phyloP scores from a whole-genome alignment of 2,888 invertebrate species.

The Epinotia nisella region DNA sequence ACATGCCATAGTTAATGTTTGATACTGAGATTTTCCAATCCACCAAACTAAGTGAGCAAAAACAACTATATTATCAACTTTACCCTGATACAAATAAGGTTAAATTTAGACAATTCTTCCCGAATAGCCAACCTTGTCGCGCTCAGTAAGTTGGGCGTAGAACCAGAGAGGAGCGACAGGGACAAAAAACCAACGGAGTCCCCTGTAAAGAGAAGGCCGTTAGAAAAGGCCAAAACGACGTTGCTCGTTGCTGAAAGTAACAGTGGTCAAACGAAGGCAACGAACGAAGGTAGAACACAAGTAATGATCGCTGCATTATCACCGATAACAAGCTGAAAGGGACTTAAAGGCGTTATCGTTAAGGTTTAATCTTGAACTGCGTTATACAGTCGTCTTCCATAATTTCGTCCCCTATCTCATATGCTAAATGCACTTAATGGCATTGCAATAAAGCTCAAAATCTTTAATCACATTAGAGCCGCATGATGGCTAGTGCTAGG shows the following conservation, averaged over 20 bases:
- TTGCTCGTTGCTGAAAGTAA: slow-evolving; percentile 80
- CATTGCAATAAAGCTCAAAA: neutral
- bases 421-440: neutral
- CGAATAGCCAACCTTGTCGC: slow-evolving; percentile 81
- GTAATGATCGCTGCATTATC: slow-evolving; percentile 28
- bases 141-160: slow-evolving; percentile 83
- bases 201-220: slow-evolving; percentile 76
- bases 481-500: neutral
- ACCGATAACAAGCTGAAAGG: slow-evolving; percentile 28
- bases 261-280: slow-evolving; percentile 79
- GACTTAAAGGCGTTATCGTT: slow-evolving; percentile 8
- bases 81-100: slow-evolving; percentile 48
- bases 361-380: slow-evolving; percentile 10
- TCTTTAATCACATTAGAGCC: neutral
- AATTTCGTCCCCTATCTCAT: neutral
- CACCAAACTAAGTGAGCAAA: neutral
- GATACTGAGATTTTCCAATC: no score
- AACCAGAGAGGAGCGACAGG: slow-evolving; percentile 75
- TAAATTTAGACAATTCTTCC: slow-evolving; percentile 56
- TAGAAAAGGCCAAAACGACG: slow-evolving; percentile 82
- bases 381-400: neutral
- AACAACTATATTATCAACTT: slow-evolving; percentile 39
- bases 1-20: no score
- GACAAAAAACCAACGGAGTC: slow-evolving; percentile 78
- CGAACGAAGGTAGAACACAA: slow-evolving; percentile 75